A percentile compares a stretch with the other conserved stretches of the same genome.
Conservation (phyloP, 2,888 invertebrate species). For the Caprella mutica region DNA sequence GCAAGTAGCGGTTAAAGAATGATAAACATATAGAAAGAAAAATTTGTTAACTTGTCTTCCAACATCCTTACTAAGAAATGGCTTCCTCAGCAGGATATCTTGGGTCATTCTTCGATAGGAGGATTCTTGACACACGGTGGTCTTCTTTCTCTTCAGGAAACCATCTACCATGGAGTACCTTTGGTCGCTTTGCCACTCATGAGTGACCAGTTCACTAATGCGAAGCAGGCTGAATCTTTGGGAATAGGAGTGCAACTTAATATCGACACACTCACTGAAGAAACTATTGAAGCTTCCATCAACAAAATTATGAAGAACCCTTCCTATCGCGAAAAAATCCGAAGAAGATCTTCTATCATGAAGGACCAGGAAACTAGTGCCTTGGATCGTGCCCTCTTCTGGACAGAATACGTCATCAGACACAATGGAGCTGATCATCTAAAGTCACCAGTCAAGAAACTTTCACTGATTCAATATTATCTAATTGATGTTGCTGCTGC, state of each 20-base stretch:
- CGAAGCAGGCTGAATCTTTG: slow-evolving; percentile 45
- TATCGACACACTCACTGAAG: slow-evolving; percentile 19
- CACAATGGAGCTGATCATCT: slow-evolving; percentile 45
- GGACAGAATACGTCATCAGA: slow-evolving; percentile 28
- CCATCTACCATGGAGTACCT: slow-evolving; percentile 54
- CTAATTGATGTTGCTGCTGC: slow-evolving; percentile 10
- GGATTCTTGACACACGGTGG: slow-evolving; percentile 63
- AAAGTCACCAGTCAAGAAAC: neutral
- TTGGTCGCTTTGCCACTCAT: slow-evolving; percentile 55
- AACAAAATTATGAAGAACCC: slow-evolving; percentile 20
- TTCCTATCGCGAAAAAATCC: slow-evolving; percentile 14
- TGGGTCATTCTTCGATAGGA: slow-evolving; percentile 55
- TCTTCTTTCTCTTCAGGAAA: slow-evolving; percentile 57
- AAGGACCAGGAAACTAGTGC: slow-evolving; percentile 61
- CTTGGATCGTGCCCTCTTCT: slow-evolving; percentile 28
- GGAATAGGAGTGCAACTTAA: slow-evolving; percentile 39
- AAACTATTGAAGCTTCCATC: slow-evolving; percentile 19
- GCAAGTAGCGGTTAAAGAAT: too few relatives aligned
- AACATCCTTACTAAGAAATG: too few relatives aligned
- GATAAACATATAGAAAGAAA: too few relatives aligned
- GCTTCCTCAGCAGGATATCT: too few relatives aligned
- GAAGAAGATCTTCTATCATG: slow-evolving; percentile 38
- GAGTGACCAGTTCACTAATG: slow-evolving; percentile 52
- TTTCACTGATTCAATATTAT: slow-evolving; percentile 1
- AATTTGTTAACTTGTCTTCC: too few relatives aligned